Conservation (phyloP, 2,797 vertebrate genomes). For the Acomys russatus region DNA sequence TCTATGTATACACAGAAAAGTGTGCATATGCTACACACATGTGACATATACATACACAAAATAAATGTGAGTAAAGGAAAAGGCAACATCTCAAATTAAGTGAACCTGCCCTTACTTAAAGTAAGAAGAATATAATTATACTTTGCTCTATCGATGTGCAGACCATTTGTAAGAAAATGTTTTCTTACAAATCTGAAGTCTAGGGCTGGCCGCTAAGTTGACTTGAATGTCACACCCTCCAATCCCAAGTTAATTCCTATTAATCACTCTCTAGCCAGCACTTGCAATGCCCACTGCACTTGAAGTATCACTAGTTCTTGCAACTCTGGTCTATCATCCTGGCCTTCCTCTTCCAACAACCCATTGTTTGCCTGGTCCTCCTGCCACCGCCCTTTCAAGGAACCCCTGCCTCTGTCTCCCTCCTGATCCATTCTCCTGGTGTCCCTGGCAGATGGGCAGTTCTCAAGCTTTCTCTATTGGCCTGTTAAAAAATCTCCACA, state of each 20-base stretch:
- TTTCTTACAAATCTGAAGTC: slow-evolving; percentile 26
- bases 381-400: not conserved
- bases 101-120: slow-evolving; percentile 36
- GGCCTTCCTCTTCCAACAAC: not conserved
- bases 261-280: not conserved
- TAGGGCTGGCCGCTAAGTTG: not conserved
- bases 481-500: not conserved
- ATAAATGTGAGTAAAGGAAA: slow-evolving; percentile 42
- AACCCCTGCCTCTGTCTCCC: not conserved
- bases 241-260: not conserved
- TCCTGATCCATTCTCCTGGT: not conserved
- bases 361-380: not conserved
- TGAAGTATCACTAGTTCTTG: not conserved
- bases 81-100: slow-evolving; percentile 48
- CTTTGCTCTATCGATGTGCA: not conserved
- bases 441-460: not conserved
- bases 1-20: not conserved
- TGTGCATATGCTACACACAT: not conserved
- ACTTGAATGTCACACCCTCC: not conserved
- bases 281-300: not conserved
- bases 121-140: slow-evolving; percentile 5
- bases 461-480: not conserved
- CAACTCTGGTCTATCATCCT: not conserved
- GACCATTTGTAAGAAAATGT: not conserved
- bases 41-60: not conserved